A percentile compares a stretch with the other conserved stretches of the same genome.
Evolutionary conservation across 2,113 vertebrate species (phyloP).

Genomic region (Alethe castanea): DNA sequence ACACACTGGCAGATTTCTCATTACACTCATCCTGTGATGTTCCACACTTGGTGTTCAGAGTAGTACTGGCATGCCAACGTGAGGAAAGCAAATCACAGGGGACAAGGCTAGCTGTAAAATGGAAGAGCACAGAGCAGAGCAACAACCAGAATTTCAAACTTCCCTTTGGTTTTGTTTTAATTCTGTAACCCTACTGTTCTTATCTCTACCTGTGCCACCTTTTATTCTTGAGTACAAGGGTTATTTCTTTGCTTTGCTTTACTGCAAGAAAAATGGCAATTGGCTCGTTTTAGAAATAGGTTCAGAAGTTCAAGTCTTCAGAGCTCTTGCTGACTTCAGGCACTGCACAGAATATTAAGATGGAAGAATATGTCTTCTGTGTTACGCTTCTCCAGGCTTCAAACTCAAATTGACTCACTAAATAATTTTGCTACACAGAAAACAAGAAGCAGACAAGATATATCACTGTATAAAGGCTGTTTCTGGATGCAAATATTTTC

Average conservation of each 20-base stretch:
- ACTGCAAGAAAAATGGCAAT: not conserved
- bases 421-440: not conserved
- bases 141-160: not conserved
- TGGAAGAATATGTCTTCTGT: not conserved
- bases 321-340: not conserved
- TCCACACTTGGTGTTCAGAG: not conserved
- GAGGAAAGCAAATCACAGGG: not conserved
- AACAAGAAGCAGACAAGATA: not conserved
- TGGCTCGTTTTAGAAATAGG: not conserved
- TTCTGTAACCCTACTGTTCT: not conserved
- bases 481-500: not conserved
- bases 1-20: slow-evolving; percentile 30
- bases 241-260: not conserved
- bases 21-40: slow-evolving; percentile 6
- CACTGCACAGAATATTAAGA: slow-evolving; percentile 10
- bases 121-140: not conserved
- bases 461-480: not conserved
- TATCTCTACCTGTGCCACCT: not conserved
- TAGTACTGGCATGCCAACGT: not conserved
- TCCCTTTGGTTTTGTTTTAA: not conserved
- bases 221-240: not conserved
- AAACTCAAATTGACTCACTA: not conserved
- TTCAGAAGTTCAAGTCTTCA: slow-evolving; percentile 47
- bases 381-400: not conserved
- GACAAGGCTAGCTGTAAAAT: not conserved